These are phyloP conservation scores for Orthosia incerta DNA, from an alignment of 2,888 invertebrate species.

Conservation along the genomic window DNA sequence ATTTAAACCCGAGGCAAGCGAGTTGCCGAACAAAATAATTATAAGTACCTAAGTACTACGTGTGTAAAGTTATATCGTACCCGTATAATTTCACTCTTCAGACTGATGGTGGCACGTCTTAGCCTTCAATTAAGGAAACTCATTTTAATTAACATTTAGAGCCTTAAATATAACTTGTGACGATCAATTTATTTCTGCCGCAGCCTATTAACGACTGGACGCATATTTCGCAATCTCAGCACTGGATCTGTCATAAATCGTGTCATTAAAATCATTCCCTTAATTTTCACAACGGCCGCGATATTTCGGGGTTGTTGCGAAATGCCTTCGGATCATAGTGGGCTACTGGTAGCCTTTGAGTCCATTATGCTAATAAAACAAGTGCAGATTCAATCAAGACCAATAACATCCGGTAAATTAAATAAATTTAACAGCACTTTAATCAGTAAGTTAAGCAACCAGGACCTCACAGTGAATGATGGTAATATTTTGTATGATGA, in stretches of 20 bases:
- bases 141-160: constrained; percentile 56
- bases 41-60: constrained; percentile 35
- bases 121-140: constrained; percentile 23
- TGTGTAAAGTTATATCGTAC: constrained; percentile 40
- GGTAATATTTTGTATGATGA: too few relatives aligned
- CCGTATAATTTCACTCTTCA: constrained; percentile 34
- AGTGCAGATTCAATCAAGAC: too few relatives aligned
- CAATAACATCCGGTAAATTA: too few relatives aligned
- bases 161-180: constrained; percentile 35
- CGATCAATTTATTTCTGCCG: constrained; percentile 45
- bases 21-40: constrained; percentile 51
- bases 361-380: too few relatives aligned
- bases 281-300: constrained; percentile 49
- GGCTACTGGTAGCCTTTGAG: too few relatives aligned
- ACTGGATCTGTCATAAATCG: constrained; percentile 53
- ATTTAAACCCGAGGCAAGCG: constrained; percentile 42
- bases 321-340: too few relatives aligned
- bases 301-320: constrained; percentile 40
- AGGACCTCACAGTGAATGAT: too few relatives aligned
- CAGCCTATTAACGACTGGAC: constrained; percentile 31
- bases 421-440: too few relatives aligned
- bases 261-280: constrained; percentile 54
- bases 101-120: constrained; percentile 20
- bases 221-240: constrained; percentile 46
- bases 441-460: too few relatives aligned